Percentiles rank a stretch among this genome's conserved stretches.
Evolutionary conservation across 1,140 invertebrate species (phyloP).

Genomic region (Drosophila repleta): DNA sequence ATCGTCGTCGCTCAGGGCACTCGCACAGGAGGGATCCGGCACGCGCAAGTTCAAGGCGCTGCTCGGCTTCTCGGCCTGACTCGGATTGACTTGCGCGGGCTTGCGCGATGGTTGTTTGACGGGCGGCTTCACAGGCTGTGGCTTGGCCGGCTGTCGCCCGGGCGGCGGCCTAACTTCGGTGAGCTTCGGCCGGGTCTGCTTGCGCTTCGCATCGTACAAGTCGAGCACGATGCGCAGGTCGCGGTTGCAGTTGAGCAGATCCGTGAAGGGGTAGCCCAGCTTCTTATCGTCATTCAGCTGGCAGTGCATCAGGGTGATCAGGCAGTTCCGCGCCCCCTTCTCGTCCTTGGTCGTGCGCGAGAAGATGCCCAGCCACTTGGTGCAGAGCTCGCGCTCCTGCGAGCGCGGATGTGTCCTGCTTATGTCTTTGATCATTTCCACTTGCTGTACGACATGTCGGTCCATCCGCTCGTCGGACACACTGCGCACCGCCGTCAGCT

Average conservation of each 20-base stretch:
- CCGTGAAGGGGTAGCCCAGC: slow-evolving; percentile 26
- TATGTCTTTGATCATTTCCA: slow-evolving; percentile 8
- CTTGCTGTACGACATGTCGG: neutral
- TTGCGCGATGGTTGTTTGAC: too few relatives aligned
- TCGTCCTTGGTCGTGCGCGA: slow-evolving; percentile 20
- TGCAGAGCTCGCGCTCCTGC: neutral
- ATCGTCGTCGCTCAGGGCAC: too few relatives aligned
- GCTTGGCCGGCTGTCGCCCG: too few relatives aligned
- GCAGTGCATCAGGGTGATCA: slow-evolving; percentile 13
- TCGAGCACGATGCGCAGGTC: slow-evolving; percentile 1
- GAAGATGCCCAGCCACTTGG: slow-evolving; percentile 35
- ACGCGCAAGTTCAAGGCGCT: neutral
- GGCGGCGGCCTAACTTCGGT: too few relatives aligned
- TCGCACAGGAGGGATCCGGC: slow-evolving; percentile 16
- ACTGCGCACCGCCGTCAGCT: neutral
- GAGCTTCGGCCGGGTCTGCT: neutral
- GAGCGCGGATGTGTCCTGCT: accelerated
- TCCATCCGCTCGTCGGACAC: slow-evolving; percentile 9
- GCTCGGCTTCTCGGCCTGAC: too few relatives aligned
- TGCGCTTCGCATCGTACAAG: neutral
- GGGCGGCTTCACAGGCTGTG: too few relatives aligned
- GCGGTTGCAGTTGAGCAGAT: slow-evolving; percentile 1
- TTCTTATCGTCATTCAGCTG: slow-evolving; percentile 14
- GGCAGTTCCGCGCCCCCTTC: slow-evolving; percentile 17
- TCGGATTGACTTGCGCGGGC: too few relatives aligned